phyloP scores from a whole-genome alignment of 2,113 vertebrate genomes.

The Hiodon alosoides region DNA sequence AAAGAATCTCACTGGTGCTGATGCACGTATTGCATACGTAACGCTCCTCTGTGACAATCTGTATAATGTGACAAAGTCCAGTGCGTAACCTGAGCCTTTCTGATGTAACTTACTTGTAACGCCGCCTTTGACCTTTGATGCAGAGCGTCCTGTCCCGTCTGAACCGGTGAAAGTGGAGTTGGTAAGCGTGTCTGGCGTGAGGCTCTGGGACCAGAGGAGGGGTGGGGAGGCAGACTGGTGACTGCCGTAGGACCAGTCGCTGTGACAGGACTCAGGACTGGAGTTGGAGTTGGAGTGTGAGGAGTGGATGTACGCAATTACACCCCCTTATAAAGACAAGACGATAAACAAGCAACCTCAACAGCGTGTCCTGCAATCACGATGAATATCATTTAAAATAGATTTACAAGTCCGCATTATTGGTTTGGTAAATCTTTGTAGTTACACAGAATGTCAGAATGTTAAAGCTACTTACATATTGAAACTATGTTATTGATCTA shows the following conservation, averaged over 20 bases:
- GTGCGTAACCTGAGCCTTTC: not conserved
- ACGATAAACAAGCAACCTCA: not conserved
- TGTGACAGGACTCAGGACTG: constrained; percentile 82
- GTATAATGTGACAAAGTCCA: not conserved
- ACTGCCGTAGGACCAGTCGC: constrained; percentile 74
- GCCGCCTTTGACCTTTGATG: constrained; percentile 67
- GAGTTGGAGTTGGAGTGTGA: constrained; percentile 72
- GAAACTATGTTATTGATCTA: not conserved
- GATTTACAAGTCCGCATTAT: not conserved
- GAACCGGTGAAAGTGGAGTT: constrained; percentile 42
- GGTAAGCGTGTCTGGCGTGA: constrained; percentile 54
- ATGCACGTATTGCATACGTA: no score
- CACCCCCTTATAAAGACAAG: constrained; percentile 68
- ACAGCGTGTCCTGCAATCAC: not conserved
- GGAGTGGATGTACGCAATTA: constrained; percentile 92
- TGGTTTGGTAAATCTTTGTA: not conserved
- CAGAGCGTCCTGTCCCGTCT: constrained; percentile 66
- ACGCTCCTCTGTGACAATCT: no score
- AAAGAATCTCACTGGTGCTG: no score
- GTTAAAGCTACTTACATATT: not conserved
- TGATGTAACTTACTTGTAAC: constrained; percentile 78
- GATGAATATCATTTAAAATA: not conserved
- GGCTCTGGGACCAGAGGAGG: constrained; percentile 73
- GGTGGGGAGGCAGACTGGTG: constrained; percentile 76
- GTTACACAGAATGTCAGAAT: not conserved